phyloP scores from a whole-genome alignment of 1,140 invertebrate species.

The Cephus cinctus region DNA sequence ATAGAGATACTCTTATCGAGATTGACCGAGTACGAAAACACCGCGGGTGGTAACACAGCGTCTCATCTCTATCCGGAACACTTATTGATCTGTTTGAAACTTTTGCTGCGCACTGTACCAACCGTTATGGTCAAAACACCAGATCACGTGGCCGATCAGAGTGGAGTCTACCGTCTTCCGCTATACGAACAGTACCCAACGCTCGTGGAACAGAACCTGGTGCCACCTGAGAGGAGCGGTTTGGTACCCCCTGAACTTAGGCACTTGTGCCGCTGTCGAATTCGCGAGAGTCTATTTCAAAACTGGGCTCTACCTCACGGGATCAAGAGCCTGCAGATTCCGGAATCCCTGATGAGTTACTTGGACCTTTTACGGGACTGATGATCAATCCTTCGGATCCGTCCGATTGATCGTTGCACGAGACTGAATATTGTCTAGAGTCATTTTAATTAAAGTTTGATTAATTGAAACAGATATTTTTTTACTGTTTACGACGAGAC shows the following conservation, averaged over 20 bases:
- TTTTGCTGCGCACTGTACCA: slow-evolving; percentile 65
- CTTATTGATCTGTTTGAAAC: slow-evolving; percentile 64
- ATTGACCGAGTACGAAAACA: slow-evolving; percentile 62
- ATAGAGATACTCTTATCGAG: slow-evolving; percentile 63
- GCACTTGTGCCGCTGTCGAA: slow-evolving; percentile 61
- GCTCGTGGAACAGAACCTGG: slow-evolving; percentile 62
- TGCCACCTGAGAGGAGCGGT: slow-evolving; percentile 64
- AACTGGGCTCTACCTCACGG: slow-evolving; percentile 73
- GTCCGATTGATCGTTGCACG: no score
- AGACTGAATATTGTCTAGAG: no score
- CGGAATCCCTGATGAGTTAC: slow-evolving; percentile 64
- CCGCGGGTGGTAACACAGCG: slow-evolving; percentile 25
- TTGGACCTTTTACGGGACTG: slow-evolving; percentile 71
- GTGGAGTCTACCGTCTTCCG: slow-evolving; percentile 53
- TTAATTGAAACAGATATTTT: no score
- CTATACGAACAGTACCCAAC: slow-evolving; percentile 64
- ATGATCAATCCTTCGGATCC: neutral
- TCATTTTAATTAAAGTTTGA: no score
- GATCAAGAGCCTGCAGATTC: slow-evolving; percentile 66
- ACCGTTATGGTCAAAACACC: slow-evolving; percentile 45
- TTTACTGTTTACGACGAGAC: no score
- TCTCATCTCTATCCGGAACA: slow-evolving; percentile 61
- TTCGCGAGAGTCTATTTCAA: slow-evolving; percentile 64
- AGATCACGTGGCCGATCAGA: slow-evolving; percentile 33
- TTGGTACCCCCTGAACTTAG: slow-evolving; percentile 58